Evolutionary conservation across 2,113 vertebrate species (phyloP), one percentile per base, ranked within the genome.

Genomic region (Sardina pilchardus): DNA sequence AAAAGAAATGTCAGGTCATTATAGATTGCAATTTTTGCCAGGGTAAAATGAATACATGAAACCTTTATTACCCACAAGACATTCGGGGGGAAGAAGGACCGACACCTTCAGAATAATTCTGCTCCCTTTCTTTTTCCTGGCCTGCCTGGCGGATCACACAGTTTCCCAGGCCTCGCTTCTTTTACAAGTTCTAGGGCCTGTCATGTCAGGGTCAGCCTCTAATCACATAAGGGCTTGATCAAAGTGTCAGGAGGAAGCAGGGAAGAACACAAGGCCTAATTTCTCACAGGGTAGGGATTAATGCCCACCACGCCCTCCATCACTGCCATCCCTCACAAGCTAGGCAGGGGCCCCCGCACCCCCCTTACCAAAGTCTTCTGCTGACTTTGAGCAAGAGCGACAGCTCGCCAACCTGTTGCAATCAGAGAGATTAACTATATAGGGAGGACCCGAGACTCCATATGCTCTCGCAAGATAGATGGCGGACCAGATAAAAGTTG

Each of bases 51-150:
- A 95, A 96, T 95, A 95, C 93, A 95, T 96, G 93, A 95, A 95
- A 95, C 91, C 93, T 94, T 95, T 95, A 96, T 95, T 95, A 95
- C 94, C 95, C 95, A 93, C 89, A 94, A 95, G 95, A 90, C 94
- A 89, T 84, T 84, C 26, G 85, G 30, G 86, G 30, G 87, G 89
- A 91, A 89, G 90, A 90, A 91, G 92, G 90, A 93, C 90, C 92
- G 93, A 93, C 92, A 92, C 92, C 91, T 91, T 92, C 91, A 88
- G 94, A 94, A 95, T 94, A 94, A 94, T 93, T 91, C 87, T 59
- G 30, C 12, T 14, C 85, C 82, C 82, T 91, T 92, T 92, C 90
- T 94, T 42, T 42, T 92, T 90, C 88, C 85, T 7, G n/a, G 84
- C 90, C 93, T 92, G 91, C 89, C 90, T 91, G 91, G 92, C 90